phyloP scores from a whole-genome alignment of 2,888 invertebrate species.

The Arrhopalites spinosus region DNA sequence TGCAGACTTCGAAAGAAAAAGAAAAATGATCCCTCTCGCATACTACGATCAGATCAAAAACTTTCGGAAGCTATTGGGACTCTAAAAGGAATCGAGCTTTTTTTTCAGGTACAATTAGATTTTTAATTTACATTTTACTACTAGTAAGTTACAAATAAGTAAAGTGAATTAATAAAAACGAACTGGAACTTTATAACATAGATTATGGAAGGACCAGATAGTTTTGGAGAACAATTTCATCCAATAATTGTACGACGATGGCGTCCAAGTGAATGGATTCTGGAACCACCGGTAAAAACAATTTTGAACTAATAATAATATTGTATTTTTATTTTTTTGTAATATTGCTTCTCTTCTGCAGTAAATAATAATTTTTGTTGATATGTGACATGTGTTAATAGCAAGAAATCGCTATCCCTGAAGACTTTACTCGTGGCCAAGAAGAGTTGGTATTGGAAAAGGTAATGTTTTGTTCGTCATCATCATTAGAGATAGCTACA shows the following conservation, averaged over 20 bases:
- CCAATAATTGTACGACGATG: constrained; percentile 41
- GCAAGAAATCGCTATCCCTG: constrained; percentile 46
- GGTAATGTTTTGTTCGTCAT: constrained; percentile 12
- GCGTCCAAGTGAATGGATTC: constrained; percentile 39
- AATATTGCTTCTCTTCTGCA: neutral
- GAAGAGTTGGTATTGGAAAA: constrained; percentile 45
- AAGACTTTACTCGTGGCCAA: constrained; percentile 46
- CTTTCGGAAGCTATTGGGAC: constrained; percentile 38
- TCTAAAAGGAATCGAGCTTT: constrained; percentile 37
- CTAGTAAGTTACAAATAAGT: neutral
- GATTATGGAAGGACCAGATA: neutral
- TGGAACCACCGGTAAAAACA: constrained; percentile 37
- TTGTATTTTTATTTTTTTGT: too few species aligned
- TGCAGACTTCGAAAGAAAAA: constrained; percentile 42
- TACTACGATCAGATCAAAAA: constrained; percentile 36
- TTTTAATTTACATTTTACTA: neutral
- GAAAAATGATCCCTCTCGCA: constrained; percentile 41
- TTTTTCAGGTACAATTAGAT: constrained; percentile 49
- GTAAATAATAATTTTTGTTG: too few species aligned
- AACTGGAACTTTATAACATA: neutral
- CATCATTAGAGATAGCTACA: neutral
- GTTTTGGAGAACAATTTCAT: neutral
- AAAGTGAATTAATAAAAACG: neutral
- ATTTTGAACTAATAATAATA: too few species aligned
- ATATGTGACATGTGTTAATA: too few species aligned